A percentile compares a stretch with the other conserved stretches of the same genome.
These are phyloP conservation scores for Epistrophe grossulariae DNA, from an alignment of 2,888 invertebrate species.

Conservation along the genomic window DNA sequence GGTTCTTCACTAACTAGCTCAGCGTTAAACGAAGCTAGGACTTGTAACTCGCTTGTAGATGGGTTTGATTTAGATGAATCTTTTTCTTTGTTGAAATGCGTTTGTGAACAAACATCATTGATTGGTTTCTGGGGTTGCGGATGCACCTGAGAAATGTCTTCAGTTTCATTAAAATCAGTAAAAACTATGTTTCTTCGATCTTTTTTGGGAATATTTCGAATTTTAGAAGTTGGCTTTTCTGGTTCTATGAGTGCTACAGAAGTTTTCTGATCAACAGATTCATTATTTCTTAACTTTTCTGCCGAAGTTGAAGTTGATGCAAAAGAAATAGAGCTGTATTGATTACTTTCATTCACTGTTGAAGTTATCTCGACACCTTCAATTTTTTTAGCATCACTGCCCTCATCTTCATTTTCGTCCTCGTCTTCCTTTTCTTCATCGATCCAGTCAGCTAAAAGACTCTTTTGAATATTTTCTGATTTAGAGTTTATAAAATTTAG, in stretches of 20 bases:
- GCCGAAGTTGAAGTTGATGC: constrained; percentile 1
- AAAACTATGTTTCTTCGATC: constrained; percentile 81
- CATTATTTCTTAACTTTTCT: not conserved
- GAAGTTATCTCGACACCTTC: not conserved
- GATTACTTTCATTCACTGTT: not conserved
- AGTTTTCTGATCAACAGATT: not conserved
- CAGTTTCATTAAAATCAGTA: constrained; percentile 78
- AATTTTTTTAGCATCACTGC: not conserved
- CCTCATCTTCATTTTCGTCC: constrained; percentile 48
- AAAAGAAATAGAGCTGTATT: not conserved
- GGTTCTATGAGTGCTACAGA: not conserved
- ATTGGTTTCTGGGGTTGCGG: not conserved
- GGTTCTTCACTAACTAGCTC: not conserved
- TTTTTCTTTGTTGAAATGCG: not conserved
- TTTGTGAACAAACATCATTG: not conserved
- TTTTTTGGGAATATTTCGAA: constrained; percentile 83
- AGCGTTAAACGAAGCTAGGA: not conserved
- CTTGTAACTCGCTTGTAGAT: not conserved
- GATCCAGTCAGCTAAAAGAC: constrained; percentile 91
- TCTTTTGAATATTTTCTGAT: constrained; percentile 86
- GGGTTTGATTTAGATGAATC: not conserved
- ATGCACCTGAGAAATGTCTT: not conserved
- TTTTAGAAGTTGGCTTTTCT: constrained; percentile 75
- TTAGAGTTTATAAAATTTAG: constrained; percentile 10
- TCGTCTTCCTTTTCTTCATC: constrained; percentile 85